These are phyloP conservation scores for Lycopodina hypogea DNA, from an alignment of 37 sponge, comb jelly and placozoan species.

Conservation along the genomic window DNA sequence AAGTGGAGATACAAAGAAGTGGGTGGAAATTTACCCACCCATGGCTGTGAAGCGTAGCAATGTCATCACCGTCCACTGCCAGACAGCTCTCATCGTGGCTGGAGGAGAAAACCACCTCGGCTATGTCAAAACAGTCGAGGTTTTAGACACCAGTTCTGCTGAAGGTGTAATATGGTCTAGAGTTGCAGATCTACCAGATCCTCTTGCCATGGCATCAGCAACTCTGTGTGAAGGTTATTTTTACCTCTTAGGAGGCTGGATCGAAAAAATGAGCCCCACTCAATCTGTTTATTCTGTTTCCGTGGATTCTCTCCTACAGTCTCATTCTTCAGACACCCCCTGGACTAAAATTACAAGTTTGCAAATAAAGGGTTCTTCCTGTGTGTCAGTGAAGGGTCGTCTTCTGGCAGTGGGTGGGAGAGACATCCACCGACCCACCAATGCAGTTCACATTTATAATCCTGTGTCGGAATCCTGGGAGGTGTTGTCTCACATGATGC, in stretches of 20 bases:
- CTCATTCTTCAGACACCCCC: neutral
- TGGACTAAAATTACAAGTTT: neutral
- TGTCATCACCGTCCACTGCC: neutral
- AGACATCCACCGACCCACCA: conserved; percentile 1
- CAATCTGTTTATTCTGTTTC: neutral
- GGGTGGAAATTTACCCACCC: conserved; percentile 21
- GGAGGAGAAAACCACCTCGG: conserved; percentile 1
- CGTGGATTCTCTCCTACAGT: neutral
- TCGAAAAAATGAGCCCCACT: neutral
- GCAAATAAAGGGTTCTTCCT: neutral
- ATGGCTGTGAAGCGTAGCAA: conserved; percentile 10
- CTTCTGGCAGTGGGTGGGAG: conserved; percentile 11
- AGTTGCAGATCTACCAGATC: conserved; percentile 12
- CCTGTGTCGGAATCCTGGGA: conserved; percentile 11
- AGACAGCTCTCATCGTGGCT: conserved; percentile 9
- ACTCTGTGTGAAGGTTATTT: conserved; percentile 15
- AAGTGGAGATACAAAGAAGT: neutral
- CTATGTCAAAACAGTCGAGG: neutral
- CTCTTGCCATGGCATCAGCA: conserved; percentile 8
- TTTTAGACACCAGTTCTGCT: neutral
- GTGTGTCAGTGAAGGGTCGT: conserved; percentile 3
- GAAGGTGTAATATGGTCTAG: conserved; percentile 7
- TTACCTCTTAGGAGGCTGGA: conserved; percentile 18
- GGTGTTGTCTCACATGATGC: neutral
- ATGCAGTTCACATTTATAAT: conserved; percentile 5